A percentile compares a stretch with the other conserved stretches of the same genome.
phyloP scores from a whole-genome alignment of 2,113 vertebrate species.

The Desmodus rotundus region DNA sequence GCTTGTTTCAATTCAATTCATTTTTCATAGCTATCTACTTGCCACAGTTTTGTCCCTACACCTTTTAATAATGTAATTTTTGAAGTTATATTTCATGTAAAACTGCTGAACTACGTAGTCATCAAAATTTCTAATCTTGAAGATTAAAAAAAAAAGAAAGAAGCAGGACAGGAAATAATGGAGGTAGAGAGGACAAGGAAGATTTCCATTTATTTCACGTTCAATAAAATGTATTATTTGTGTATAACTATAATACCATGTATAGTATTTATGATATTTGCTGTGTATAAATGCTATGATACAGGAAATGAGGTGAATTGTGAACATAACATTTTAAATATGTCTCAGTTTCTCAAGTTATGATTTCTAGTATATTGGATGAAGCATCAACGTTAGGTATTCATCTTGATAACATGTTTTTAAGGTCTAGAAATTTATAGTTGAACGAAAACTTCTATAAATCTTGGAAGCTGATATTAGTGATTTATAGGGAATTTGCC shows the following conservation, averaged over 20 bases:
- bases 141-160: background rate
- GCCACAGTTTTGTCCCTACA: background rate
- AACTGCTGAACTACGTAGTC: background rate
- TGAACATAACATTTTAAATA: background rate
- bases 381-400: background rate
- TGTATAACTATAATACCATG: background rate
- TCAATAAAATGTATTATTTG: background rate
- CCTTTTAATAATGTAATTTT: background rate
- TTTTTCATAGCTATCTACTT: background rate
- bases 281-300: background rate
- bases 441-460: background rate
- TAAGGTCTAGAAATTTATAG: slow-evolving; percentile 15
- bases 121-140: background rate
- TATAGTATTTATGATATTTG: background rate
- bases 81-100: background rate
- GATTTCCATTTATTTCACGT: background rate
- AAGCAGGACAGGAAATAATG: background rate
- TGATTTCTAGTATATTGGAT: background rate
- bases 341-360: background rate
- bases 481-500: background rate
- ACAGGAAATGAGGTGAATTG: background rate
- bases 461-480: background rate
- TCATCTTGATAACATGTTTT: background rate
- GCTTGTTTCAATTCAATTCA: background rate
- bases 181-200: background rate